A percentile compares a stretch with the other conserved stretches of the same genome.
phyloP scores from a whole-genome alignment of 2,113 vertebrate species.

The Lophius piscatorius region DNA sequence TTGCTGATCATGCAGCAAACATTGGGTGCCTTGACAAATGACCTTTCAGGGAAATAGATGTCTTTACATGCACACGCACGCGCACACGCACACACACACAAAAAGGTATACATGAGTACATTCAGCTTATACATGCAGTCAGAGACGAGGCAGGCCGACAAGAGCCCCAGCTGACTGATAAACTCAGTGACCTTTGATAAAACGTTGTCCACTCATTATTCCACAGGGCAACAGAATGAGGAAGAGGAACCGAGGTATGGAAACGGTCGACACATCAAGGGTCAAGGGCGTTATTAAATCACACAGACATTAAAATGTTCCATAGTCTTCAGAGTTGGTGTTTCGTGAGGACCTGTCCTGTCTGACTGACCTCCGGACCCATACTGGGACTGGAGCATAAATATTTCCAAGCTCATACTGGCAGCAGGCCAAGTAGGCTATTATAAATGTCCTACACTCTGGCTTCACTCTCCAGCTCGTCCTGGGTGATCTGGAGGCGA shows the following conservation, averaged over 20 bases:
- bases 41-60: slow-evolving; percentile 38
- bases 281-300: slow-evolving; percentile 43
- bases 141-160: neutral
- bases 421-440: too few species aligned
- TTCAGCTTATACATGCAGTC: slow-evolving; percentile 1
- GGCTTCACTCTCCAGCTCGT: too few species aligned
- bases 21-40: slow-evolving; percentile 19
- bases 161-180: slow-evolving; percentile 20
- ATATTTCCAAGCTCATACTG: too few species aligned
- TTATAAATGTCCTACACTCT: too few species aligned
- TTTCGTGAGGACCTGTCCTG: too few species aligned
- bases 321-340: too few species aligned
- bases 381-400: too few species aligned
- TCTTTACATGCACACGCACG: neutral
- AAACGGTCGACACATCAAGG: neutral
- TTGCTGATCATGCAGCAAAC: slow-evolving; percentile 5
- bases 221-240: slow-evolving; percentile 16
- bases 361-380: too few species aligned
- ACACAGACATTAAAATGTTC: slow-evolving; percentile 20
- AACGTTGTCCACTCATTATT: slow-evolving; percentile 52
- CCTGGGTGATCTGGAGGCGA: too few species aligned
- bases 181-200: slow-evolving; percentile 62
- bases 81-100: neutral
- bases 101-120: neutral
- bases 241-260: neutral